These are phyloP conservation scores for Hydrocynus forskahlii DNA, from an alignment of 2,797 vertebrate genomes.

Conservation along the genomic window DNA sequence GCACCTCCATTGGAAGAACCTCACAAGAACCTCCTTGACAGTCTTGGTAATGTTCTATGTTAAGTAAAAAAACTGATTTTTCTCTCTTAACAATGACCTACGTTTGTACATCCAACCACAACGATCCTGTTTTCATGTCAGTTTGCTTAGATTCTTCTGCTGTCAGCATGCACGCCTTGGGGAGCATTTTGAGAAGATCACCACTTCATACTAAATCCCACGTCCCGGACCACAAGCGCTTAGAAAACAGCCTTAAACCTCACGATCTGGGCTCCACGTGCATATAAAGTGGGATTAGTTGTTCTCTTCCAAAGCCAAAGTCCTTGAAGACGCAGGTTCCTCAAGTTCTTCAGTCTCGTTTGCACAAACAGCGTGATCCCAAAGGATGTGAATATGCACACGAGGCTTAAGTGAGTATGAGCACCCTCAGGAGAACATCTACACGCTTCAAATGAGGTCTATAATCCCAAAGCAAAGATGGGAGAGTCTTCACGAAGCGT, in stretches of 20 bases:
- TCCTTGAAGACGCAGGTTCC: no score
- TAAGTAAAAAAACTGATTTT: no score
- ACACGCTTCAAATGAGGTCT: background rate
- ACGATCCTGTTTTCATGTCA: background rate
- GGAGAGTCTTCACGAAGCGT: background rate
- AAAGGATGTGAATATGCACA: background rate
- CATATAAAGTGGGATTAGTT: background rate
- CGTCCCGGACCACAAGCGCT: background rate
- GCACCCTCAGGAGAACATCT: background rate
- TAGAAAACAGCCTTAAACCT: background rate
- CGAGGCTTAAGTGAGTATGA: background rate
- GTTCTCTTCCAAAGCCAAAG: background rate
- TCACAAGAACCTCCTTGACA: background rate
- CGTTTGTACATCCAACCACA: background rate
- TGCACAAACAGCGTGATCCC: background rate
- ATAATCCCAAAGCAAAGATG: background rate
- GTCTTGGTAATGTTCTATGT: background rate
- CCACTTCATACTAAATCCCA: no score
- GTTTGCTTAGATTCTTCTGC: background rate
- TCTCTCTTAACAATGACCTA: background rate
- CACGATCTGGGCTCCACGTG: background rate
- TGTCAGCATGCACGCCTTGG: no score
- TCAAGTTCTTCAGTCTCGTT: background rate
- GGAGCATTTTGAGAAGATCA: no score
- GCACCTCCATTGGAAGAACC: slow-evolving; percentile 74